phyloP scores from a whole-genome alignment of 2,797 vertebrate genomes.

The Pteronotus mesoamericanus region DNA sequence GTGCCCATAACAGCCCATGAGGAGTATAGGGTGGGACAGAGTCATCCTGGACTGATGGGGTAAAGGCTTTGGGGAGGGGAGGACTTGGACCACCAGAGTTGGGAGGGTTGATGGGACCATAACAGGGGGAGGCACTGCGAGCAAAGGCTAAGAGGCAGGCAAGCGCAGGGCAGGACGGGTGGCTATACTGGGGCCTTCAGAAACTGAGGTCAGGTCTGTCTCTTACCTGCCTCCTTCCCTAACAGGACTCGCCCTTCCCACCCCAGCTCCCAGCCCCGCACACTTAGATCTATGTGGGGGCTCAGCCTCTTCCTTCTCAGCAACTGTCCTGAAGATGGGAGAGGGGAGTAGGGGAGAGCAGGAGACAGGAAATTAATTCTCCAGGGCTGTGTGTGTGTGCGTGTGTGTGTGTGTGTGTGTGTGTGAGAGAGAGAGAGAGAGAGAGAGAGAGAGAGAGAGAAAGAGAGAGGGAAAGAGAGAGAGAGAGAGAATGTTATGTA shows the following conservation, averaged over 20 bases:
- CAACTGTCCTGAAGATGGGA: not conserved
- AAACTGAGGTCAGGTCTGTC: not conserved
- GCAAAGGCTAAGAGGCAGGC: not conserved
- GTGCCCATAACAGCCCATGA: not conserved
- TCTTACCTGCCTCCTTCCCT: not conserved
- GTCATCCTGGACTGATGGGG: not conserved
- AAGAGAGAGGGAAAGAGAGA: not conserved
- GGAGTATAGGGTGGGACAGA: not conserved
- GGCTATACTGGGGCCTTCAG: not conserved
- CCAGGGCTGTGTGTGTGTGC: not conserved
- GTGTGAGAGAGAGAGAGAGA: not conserved
- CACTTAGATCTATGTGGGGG: not conserved
- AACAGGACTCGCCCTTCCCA: not conserved
- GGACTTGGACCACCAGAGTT: not conserved
- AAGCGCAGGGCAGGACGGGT: rapidly evolving
- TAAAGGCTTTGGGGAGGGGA: not conserved
- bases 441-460: not conserved
- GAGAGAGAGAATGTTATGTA: not conserved
- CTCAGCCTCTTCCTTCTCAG: not conserved
- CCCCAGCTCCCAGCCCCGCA: not conserved
- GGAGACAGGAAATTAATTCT: not conserved
- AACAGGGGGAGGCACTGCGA: rapidly evolving
- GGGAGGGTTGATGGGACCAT: too few species aligned
- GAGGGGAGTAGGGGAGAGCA: not conserved
- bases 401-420: not conserved